Evolutionary conservation across 1,140 invertebrate genomes (phyloP).

Genomic region (Atta colombica): DNA sequence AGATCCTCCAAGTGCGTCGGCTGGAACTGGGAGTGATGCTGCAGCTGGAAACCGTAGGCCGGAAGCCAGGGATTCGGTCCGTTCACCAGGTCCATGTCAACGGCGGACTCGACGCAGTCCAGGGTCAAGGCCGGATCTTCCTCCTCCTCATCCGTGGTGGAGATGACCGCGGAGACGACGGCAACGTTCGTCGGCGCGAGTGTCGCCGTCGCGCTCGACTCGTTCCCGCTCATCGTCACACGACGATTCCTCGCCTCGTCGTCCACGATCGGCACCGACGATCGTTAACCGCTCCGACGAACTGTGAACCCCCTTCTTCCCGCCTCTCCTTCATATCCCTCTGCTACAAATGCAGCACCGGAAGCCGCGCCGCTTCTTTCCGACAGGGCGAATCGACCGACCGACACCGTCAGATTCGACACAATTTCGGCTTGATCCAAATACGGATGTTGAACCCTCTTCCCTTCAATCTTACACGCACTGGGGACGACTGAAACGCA

Average conservation of each 20-base stretch:
- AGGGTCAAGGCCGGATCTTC: slow-evolving; percentile 54
- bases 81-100: slow-evolving; percentile 81
- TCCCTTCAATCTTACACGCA: neutral
- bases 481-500: slow-evolving; percentile 18
- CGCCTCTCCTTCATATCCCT: slow-evolving; percentile 79
- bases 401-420: slow-evolving; percentile 21
- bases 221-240: slow-evolving; percentile 68
- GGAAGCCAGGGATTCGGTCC: slow-evolving; percentile 85
- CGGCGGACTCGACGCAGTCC: slow-evolving; percentile 42
- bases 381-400: slow-evolving; percentile 21
- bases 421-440: slow-evolving; percentile 20
- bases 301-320: slow-evolving; percentile 81
- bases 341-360: slow-evolving; percentile 49
- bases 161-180: slow-evolving; percentile 27
- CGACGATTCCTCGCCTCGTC: slow-evolving; percentile 46
- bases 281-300: slow-evolving; percentile 83
- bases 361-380: slow-evolving; percentile 48
- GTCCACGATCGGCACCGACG: slow-evolving; percentile 62
- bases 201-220: slow-evolving; percentile 65
- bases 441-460: slow-evolving; percentile 12
- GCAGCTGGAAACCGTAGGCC: slow-evolving; percentile 85
- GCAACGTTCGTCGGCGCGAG: slow-evolving; percentile 66
- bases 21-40: slow-evolving; percentile 83
- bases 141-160: slow-evolving; percentile 61
- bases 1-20: slow-evolving; percentile 82